phyloP scores from a whole-genome alignment of 2,797 vertebrate species.

The Micrastur ruficollis region DNA sequence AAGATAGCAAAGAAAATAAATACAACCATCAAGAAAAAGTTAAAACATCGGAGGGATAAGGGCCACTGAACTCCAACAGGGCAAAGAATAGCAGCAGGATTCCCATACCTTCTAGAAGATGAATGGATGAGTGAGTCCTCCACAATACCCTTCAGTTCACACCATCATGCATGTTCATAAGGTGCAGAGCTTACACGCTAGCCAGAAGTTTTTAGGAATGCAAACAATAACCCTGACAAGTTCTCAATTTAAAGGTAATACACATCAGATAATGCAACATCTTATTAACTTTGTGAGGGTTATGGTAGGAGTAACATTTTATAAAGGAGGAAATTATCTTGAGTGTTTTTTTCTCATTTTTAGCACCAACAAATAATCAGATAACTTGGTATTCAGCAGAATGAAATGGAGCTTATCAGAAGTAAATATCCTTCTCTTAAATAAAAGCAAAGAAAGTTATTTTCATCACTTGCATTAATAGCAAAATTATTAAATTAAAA shows the following conservation, averaged over 20 bases:
- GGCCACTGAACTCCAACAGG: neutral
- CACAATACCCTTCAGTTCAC: neutral
- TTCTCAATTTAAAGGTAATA: neutral
- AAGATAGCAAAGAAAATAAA: neutral
- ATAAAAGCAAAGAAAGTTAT: neutral
- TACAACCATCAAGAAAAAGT: neutral
- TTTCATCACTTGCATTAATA: neutral
- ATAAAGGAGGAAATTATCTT: neutral
- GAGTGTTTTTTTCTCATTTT: neutral
- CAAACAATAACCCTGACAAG: neutral
- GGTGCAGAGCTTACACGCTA: neutral
- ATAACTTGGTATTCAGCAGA: neutral
- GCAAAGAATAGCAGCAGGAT: neutral
- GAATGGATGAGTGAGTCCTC: neutral
- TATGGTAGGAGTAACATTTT: neutral
- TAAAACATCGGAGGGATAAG: neutral
- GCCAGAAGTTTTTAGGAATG: neutral
- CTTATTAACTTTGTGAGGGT: neutral
- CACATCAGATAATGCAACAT: neutral
- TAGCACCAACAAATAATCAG: neutral
- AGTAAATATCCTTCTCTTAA: neutral
- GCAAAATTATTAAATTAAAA: neutral
- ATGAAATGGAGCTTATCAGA: neutral
- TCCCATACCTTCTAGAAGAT: neutral
- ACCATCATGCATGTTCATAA: neutral